Base-by-base conservation (phyloP, 2,888 invertebrate species). In the Perizoma flavofasciatum region DNA sequence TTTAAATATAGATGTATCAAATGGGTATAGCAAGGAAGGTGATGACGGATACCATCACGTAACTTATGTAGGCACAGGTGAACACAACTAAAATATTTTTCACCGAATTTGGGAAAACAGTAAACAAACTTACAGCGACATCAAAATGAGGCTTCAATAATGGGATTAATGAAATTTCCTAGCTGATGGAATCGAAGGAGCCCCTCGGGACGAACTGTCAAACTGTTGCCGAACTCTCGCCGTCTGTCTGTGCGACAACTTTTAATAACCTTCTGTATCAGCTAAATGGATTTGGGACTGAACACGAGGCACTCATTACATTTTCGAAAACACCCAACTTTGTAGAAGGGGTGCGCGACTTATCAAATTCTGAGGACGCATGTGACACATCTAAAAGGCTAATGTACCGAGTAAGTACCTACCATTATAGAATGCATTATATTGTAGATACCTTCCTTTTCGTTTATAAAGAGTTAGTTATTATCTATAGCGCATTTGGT, bases 201-300 rank as follows among this genome's bases (percentile, higher is more conserved):
- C 78, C 87, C 80, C 81, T 65, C 59, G 82, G 80, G 87, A 81
- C 73, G 71, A 70, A 73, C 87, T 87, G 89, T 89, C 89, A 89
- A 88, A 89, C 79, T 83, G 78, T 71, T 83, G 49, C 73, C 74
- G 65, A 84, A 85, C 84, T 84, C 77, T 76, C 82, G 73, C 82
- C 83, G 83, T 80, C 83, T 84, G 85, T 78, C 79, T 78, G 73
- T 74, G 79, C 77, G 85, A 87, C 89, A 89, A 90, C 82, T 90
- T 91, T 89, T 89, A 89, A 89, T 89, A 89, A 89, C 89, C 86
- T 82, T 74, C 83, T 83, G 86, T 86, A 86, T 85, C 84, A 81
- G 78, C 82, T 80, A 90, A 89, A 89, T 89, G 87, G 88, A 87
- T 87, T 86, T 79, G 78, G 84, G 84, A 79, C 72, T 70, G 68